Evolutionary conservation across 1,140 invertebrate species (phyloP), one percentile per base, ranked within the genome.

Genomic region (Aphelinus certus): DNA sequence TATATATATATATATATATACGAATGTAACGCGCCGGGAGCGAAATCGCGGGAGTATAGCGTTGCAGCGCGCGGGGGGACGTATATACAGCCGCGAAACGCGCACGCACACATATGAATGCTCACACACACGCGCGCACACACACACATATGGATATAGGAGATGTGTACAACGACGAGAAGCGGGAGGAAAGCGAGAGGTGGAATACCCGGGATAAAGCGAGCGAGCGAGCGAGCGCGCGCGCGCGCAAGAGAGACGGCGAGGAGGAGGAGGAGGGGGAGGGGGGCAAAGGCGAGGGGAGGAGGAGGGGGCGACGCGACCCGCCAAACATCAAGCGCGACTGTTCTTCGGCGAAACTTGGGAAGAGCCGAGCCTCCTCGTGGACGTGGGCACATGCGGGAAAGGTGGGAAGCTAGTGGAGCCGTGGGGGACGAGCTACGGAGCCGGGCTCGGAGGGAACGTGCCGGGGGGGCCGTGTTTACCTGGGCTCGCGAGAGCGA

Each of bases 251-350:
- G 73, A 76, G 70, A 79, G 76, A 72, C 67, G 26, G 26, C 77
- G 76, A 78, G 76, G 75, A 76, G 75, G 71, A 76, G 75, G 71
- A 74, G 76, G 66, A 77, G 76, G 68, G 70, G 76, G 76, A 72
- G 51, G 55, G 65, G 62, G 60, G 71, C 70, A 71, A 69, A 78
- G 71, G 78, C 77, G 79, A 66, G 71, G 48, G 71, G 58, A 55
- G 67, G 53, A 26, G 53, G n/a, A 51, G 1, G 53, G 7, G 45
- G 26, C 5, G 26, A n/a, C 3, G 53, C 7, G 60, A 74, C 68
- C 71, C 62, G 55, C 26, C 26, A 26, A 26, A 26, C 26, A 26
- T 26, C 26, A 26, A 26, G 26, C 26, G 26, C 26, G 58, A 68
- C 67, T 26, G 26, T 26, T 26, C 26, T 26, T 26, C 26, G 26